phyloP scores from a whole-genome alignment of 2,888 invertebrate genomes.

The Blomia tropicalis region DNA sequence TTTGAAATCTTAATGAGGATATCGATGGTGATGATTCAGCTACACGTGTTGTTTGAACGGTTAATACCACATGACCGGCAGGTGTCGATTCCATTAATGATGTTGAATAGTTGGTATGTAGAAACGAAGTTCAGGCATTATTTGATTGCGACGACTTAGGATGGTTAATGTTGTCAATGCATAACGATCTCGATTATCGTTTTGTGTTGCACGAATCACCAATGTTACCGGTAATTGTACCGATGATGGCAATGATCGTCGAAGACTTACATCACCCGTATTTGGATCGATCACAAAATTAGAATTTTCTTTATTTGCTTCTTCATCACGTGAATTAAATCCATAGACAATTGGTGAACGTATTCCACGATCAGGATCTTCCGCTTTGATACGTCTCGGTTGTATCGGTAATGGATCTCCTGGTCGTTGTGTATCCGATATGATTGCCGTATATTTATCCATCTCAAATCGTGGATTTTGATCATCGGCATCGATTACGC shows the following conservation, averaged over 20 bases:
- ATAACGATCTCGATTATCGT: constrained; percentile 72
- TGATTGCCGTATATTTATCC: constrained; percentile 53
- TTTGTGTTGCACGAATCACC: constrained; percentile 31
- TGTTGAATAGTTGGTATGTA: constrained; percentile 52
- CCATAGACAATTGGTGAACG: constrained; percentile 55
- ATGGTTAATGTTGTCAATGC: constrained; percentile 65
- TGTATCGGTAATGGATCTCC: constrained; percentile 35
- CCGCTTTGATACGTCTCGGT: constrained; percentile 36
- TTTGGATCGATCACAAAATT: constrained; percentile 49
- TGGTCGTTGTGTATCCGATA: constrained; percentile 39
- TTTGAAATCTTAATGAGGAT: constrained; percentile 46
- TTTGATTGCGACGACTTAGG: constrained; percentile 41
- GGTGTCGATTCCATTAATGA: constrained; percentile 59
- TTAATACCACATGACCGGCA: constrained; percentile 53
- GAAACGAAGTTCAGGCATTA: constrained; percentile 45
- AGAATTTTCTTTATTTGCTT: constrained; percentile 45
- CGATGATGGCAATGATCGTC: constrained; percentile 41
- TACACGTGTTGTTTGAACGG: constrained; percentile 49
- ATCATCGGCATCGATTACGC: constrained; percentile 73
- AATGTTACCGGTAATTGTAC: constrained; percentile 28
- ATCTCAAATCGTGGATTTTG: constrained; percentile 68
- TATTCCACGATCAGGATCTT: constrained; percentile 64
- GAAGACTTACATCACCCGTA: constrained; percentile 47
- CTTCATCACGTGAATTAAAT: constrained; percentile 39
- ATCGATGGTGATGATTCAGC: neutral